Base-by-base conservation (phyloP, 2,797 vertebrate genomes). In the Anguilla pacifica region DNA sequence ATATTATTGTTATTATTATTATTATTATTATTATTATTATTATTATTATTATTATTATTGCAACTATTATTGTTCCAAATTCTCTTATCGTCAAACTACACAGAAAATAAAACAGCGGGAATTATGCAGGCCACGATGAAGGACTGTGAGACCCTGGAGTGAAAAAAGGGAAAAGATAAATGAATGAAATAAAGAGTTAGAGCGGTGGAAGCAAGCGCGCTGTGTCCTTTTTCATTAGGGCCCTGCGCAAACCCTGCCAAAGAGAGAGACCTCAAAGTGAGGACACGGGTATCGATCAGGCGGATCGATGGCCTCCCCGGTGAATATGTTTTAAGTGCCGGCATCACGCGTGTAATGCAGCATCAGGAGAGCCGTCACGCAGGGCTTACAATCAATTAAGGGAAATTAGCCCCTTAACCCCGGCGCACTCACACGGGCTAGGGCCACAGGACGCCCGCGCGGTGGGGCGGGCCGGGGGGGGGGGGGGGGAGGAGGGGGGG, bases 331-430 rank as follows among this genome's bases (percentile, higher is more conserved):
- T 79, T 88, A 89, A 64, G 86, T n/a, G 43, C 85, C 87, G 89
- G 90, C 55, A 90, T 86, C 87, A 91, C 89, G 74, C 89, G 61
- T 49, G 31, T 35, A 86, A 61, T 59, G 81, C 77, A 46, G 49
- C 94, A 93, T 93, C 95, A 92, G 93, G 94, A 95, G 94, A 95
- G 91, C 92, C 94, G 94, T 95, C 95, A 94, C 94, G 94, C 94
- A 93, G 93, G 92, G 96, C 95, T 95, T 96, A 96, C 93, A 94
- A 96, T 94, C 95, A 96, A 93, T 96, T 95, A 96, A 93, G 95
- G 95, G 95, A 81, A 96, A 95, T 93, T 93, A 95, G 96, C 95
- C 95, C 53, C 83, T 46, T 84, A 84, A 83, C 72, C 83, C 87
- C 9, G 49, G 43, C 53, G 64, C 70, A 19, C 35, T 46, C 28